Percentiles rank a stretch among this genome's conserved stretches.
Evolutionary conservation across 2,113 vertebrate species (phyloP).

Genomic region (Pycnonotus jocosus): DNA sequence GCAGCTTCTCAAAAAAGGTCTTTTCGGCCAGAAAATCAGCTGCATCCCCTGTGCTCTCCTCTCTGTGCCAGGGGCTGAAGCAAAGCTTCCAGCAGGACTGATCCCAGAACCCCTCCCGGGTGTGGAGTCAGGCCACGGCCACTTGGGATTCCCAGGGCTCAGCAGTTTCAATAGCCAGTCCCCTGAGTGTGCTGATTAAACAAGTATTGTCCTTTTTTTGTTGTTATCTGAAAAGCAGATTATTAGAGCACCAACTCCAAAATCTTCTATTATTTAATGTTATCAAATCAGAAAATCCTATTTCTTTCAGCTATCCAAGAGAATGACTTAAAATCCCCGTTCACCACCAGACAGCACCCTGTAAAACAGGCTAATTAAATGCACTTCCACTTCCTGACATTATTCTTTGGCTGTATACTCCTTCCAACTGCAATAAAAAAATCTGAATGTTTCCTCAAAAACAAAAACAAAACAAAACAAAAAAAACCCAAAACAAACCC

Average conservation of each 20-base stretch:
- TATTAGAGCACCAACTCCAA: background rate
- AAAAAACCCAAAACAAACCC: too few relatives aligned
- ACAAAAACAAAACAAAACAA: too few relatives aligned
- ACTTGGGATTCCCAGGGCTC: background rate
- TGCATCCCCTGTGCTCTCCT: background rate
- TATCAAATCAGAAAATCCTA: background rate
- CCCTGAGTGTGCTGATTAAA: background rate
- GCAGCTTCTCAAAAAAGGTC: background rate
- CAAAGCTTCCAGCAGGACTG: background rate
- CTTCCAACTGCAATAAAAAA: background rate
- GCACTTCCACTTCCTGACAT: background rate
- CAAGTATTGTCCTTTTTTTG: background rate
- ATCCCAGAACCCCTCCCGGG: accelerated
- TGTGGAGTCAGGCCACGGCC: background rate
- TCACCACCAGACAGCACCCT: background rate
- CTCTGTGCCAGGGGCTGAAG: background rate
- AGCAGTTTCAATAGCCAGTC: background rate
- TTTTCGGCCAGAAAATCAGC: background rate
- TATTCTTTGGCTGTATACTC: background rate
- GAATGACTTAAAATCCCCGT: background rate
- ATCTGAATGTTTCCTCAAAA: background rate
- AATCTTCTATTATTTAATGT: background rate
- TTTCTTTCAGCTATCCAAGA: background rate
- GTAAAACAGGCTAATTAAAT: background rate
- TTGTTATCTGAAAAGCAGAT: background rate